Evolutionary conservation across 2,888 invertebrate genomes (phyloP), one percentile per base, ranked within the genome.

Genomic region (Harmothoe impar): DNA sequence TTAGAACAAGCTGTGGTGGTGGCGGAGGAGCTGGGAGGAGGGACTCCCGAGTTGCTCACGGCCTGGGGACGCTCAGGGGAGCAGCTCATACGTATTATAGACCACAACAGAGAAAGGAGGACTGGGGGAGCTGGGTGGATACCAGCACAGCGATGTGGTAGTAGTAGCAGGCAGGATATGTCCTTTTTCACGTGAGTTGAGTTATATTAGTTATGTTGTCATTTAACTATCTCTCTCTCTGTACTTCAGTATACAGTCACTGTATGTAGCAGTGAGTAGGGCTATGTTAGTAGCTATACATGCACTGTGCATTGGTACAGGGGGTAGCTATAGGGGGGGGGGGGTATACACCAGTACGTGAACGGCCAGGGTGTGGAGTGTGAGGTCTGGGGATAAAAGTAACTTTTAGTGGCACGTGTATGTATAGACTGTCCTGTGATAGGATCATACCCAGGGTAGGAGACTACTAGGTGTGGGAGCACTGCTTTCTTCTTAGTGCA

Each of bases 1-100:
- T 72, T 72, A 72, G 72, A n/a, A 29, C 72, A 15, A 29, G 29
- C 72, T 72, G 72, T 15, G 29, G 62, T 62, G 62, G 72, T 72
- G 72, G 72, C 25, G 15, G 72, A 29, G 62, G 23, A n/a, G 62
- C 20, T n/a, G 62, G 62, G 62, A 20, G 62, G 62, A 15, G n/a
- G n/a, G 23, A 20, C 23, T 25, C 15, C n/a, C 0, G 72, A 72
- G 72, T 25, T 29, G 72, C 72, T 72, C 72, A 72, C 72, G 31
- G 72, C 25, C 72, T 72, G 72, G 17, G 62, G 62, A 62, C 62
- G 20, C 23, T 62, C 7, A 20, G 23, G 62, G 23, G 23, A 62
- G 62, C n/a, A 7, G 62, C n/a, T 62, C 62, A 62, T n/a, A n/a
- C 20, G 62, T 43, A 43, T 43, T 43, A 43, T 43, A 43, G 43